A percentile compares a stretch with the other conserved stretches of the same genome.
Conservation (phyloP, 2,888 invertebrate species). For the Chouioia cunea region DNA sequence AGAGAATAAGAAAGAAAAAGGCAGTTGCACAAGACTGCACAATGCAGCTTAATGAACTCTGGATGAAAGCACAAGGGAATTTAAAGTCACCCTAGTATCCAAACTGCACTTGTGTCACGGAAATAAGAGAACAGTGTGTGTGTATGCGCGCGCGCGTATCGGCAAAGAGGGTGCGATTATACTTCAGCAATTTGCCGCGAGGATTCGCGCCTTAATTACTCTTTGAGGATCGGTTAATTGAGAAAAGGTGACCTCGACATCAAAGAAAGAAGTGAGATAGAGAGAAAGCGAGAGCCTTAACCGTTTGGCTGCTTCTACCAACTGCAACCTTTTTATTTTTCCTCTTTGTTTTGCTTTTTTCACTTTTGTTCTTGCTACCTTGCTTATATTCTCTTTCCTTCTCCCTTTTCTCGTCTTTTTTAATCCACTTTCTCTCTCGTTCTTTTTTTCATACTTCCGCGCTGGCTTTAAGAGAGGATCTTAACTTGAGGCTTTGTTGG, state of each 20-base stretch:
- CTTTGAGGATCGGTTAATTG: conserved; percentile 43
- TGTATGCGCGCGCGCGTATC: not conserved
- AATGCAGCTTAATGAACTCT: not conserved
- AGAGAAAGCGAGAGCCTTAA: conserved; percentile 49
- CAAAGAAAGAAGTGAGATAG: conserved; percentile 1
- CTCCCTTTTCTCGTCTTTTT: conserved; percentile 13
- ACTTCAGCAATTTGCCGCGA: conserved; percentile 10
- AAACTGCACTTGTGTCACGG: no score
- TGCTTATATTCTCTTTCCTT: not conserved
- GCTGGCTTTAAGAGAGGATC: conserved; percentile 43
- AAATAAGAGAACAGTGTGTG: not conserved
- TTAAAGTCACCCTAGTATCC: no score
- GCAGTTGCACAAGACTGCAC: not conserved
- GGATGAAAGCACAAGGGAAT: no score
- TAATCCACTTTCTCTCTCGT: conserved; percentile 32
- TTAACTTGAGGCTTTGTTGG: conserved; percentile 21
- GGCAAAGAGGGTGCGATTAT: not conserved
- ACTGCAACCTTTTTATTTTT: conserved; percentile 16
- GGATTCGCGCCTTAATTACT: conserved; percentile 35
- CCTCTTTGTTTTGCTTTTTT: conserved; percentile 18
- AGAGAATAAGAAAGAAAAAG: no score
- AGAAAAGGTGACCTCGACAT: conserved; percentile 32
- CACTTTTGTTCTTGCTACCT: not conserved
- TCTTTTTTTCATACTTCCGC: conserved; percentile 43
- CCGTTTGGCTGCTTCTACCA: conserved; percentile 45